Evolutionary conservation across 2,888 invertebrate species (phyloP), one percentile per base, ranked within the genome.

Genomic region (Elaeidobius kamerunicus): DNA sequence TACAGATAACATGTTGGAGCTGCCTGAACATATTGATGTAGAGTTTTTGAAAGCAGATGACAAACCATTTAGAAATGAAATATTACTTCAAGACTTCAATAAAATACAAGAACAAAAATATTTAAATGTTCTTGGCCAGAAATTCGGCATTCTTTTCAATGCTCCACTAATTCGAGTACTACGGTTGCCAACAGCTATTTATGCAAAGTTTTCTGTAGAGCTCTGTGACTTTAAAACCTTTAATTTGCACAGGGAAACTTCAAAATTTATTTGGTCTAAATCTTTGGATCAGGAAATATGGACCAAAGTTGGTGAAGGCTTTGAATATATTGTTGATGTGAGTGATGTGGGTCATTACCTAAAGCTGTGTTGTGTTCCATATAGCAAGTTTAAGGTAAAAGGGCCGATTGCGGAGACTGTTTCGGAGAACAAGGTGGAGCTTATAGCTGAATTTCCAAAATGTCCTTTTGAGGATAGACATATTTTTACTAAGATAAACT

Each of bases 381-480:
- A 72, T 35, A 82, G 81, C 70, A 69, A 69, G 1, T 27, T 18
- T 14, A 58, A 57, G 0, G 69, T 68, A 19, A 63, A 60, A 27
- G 92, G 93, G 0, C 83, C 85, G 14, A 64, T 74, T 12, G 73
- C 78, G 15, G 85, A 85, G 68, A 72, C 75, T 3, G 67, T 83
- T 46, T 81, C 86, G 0, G 78, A 79, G 53, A 74, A 67, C 61
- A 63, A 69, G 27, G 80, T 91, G 5, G 79, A 83, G 68, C 19
- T 17, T 17, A 53, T 63, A 38, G 82, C 84, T 28, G 49, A 56
- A n/a, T 46, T 64, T 28, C 63, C 65, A 3, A 58, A 60, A 4
- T 92, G 90, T 70, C 91, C 91, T 1, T 93, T 91, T 78, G 87
- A 91, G 71, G 77, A 69, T 0, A 78, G 93, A 36, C 91, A 91